A percentile compares a stretch with the other conserved stretches of the same genome.
Evolutionary conservation across 2,888 invertebrate genomes (phyloP).

Genomic region (Lepas anatifera): DNA sequence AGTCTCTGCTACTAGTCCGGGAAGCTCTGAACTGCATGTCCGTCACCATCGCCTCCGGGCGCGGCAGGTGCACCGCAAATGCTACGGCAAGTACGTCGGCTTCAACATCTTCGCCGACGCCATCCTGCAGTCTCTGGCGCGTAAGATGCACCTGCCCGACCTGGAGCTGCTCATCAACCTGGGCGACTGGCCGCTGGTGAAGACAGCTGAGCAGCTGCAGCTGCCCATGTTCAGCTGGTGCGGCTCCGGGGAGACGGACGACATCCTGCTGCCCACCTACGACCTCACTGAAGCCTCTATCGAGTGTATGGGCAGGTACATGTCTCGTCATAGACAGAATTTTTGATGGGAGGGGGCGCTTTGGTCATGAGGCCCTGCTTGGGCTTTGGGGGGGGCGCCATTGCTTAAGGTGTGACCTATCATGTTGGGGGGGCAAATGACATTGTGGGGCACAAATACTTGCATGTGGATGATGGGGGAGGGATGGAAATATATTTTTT

Average conservation of each 20-base stretch:
- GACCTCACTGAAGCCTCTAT: slow-evolving; percentile 83
- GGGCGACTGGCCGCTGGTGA: slow-evolving; percentile 83
- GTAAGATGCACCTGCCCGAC: slow-evolving; percentile 72
- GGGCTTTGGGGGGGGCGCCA: too few species aligned
- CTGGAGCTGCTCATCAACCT: slow-evolving; percentile 82
- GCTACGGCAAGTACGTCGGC: slow-evolving; percentile 87
- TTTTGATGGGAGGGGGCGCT: too few species aligned
- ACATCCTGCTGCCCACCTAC: slow-evolving; percentile 90
- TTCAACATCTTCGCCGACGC: slow-evolving; percentile 93
- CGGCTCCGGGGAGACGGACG: slow-evolving; percentile 68
- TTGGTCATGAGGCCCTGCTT: too few species aligned
- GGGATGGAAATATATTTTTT: too few species aligned
- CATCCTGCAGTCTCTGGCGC: slow-evolving; percentile 61
- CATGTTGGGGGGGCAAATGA: too few species aligned
- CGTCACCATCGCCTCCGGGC: too few species aligned
- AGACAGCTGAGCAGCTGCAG: slow-evolving; percentile 40
- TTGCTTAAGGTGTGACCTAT: too few species aligned
- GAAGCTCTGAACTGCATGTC: too few species aligned
- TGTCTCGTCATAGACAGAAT: slow-evolving; percentile 16
- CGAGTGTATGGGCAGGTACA: slow-evolving; percentile 82
- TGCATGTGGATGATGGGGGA: too few species aligned
- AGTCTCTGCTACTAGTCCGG: too few species aligned
- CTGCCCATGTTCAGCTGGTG: slow-evolving; percentile 92
- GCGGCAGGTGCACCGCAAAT: slow-evolving; percentile 58
- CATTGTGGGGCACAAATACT: too few species aligned